A percentile compares a stretch with the other conserved stretches of the same genome.
Evolutionary conservation across 2,797 vertebrate genomes (phyloP).

Genomic region (Smutsia temminckii): DNA sequence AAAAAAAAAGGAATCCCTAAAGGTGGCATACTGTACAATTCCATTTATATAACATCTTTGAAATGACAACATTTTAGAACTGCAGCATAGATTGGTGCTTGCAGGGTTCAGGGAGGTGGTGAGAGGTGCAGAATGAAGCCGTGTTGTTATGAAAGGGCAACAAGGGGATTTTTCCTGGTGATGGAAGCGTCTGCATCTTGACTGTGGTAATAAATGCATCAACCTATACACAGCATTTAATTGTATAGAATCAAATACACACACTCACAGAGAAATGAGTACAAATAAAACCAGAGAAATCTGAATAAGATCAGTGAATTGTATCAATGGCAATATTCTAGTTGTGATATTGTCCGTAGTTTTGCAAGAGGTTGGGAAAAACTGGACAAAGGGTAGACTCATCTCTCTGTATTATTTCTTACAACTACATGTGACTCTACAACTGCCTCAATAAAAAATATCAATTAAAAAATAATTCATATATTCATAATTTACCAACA

Average conservation of each 20-base stretch:
- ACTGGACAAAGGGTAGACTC: background rate
- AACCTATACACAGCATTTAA: background rate
- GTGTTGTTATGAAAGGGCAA: background rate
- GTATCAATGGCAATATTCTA: background rate
- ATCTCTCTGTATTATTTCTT: background rate
- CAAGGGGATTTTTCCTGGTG: background rate
- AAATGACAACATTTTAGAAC: background rate
- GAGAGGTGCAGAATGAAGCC: background rate
- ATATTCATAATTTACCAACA: background rate
- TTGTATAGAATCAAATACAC: background rate
- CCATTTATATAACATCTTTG: background rate
- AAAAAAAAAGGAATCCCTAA: background rate
- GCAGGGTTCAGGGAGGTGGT: background rate
- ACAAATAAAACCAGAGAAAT: background rate
- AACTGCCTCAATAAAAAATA: constrained; percentile 1
- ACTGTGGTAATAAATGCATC: background rate
- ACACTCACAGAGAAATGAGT: background rate
- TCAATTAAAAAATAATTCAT: background rate
- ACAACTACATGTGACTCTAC: background rate
- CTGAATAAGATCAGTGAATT: background rate
- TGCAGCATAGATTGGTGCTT: background rate
- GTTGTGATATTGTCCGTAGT: background rate
- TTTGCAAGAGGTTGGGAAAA: background rate
- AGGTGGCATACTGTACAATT: background rate
- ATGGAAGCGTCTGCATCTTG: background rate